Evolutionary conservation across 2,797 vertebrate genomes (phyloP), one percentile per base, ranked within the genome.

Genomic region (Melanotaenia boesemani): DNA sequence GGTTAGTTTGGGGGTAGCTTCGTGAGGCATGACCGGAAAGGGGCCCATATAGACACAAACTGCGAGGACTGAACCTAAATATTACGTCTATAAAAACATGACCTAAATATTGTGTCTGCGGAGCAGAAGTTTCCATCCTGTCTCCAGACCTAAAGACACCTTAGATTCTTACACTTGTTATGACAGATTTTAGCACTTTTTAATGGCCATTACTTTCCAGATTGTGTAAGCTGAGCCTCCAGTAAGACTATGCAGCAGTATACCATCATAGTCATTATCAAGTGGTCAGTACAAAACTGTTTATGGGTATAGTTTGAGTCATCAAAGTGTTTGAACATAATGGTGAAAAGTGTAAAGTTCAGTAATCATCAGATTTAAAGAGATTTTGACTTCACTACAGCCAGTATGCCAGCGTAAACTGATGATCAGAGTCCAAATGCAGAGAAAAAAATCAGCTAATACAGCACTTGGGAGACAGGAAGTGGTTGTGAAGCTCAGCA

Each of bases 81-180:
- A 92, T 93, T 92, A 90, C 63, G 86, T 90, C 93, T 93, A 80
- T 85, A 80, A 90, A 83, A 91, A 83, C 76, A 79, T 84, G 85
- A 87, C 88, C 87, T 80, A 91, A 91, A 92, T 91, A 91, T 91
- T 90, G 87, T 84, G 90, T 91, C 90, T 89, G 77, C 48, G 57
- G 63, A 81, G 67, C 52, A 76, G 60, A 73, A 37, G 72, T 88
- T 89, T 88, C 89, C 88, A 82, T 88, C 88, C 85, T 74, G 86
- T 84, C 74, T 86, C 83, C 72, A 80, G 68, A 72, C 73, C 28
- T 39, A 69, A 74, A 85, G 69, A 81, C 80, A 81, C 75, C 67
- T 64, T 52, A 72, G 62, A n/a, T 56, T 78, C 79, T 80, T 66
- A 76, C 74, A 77, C 66, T 72, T 82, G 80, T 86, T 77, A 66